Conservation (phyloP, 2,888 invertebrate species). For the Cremastinae sp. region DNA sequence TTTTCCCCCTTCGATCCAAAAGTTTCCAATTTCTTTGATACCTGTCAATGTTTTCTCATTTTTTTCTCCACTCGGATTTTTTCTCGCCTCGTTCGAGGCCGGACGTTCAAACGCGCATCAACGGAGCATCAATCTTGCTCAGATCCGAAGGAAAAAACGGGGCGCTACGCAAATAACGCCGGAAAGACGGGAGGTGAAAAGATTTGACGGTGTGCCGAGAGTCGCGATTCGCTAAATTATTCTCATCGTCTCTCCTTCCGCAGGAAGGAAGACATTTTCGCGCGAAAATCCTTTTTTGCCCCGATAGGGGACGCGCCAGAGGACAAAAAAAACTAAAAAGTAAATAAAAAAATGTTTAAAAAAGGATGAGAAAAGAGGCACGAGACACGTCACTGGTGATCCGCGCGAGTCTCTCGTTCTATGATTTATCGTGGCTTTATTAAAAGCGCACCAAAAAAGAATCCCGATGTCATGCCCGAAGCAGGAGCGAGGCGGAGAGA, state of each 20-base stretch:
- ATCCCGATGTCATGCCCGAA: conserved; percentile 40
- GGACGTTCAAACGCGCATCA: not conserved
- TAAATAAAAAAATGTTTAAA: no score
- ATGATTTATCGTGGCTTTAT: conserved; percentile 61
- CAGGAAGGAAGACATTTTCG: conserved; percentile 39
- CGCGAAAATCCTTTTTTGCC: conserved; percentile 56
- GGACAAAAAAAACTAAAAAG: no score
- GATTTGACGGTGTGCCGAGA: not conserved
- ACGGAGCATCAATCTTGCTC: conserved; percentile 54
- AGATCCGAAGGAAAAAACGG: conserved; percentile 5
- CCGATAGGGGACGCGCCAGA: conserved; percentile 13
- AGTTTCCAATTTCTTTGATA: not conserved
- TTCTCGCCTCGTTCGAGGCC: conserved; percentile 39
- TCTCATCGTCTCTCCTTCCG: not conserved
- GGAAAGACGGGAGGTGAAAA: conserved; percentile 1
- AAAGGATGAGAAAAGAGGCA: not conserved
- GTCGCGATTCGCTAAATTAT: conserved; percentile 20
- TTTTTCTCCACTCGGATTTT: conserved; percentile 9
- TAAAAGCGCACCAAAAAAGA: conserved; percentile 47
- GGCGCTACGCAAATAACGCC: conserved; percentile 11
- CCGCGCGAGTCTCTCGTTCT: conserved; percentile 47
- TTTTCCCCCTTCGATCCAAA: not conserved
- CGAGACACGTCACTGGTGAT: conserved; percentile 52
- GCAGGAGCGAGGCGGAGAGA: conserved; percentile 27
- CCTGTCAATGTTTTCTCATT: not conserved